Conservation (phyloP, 2,888 invertebrate species). For the Antitype chi region DNA sequence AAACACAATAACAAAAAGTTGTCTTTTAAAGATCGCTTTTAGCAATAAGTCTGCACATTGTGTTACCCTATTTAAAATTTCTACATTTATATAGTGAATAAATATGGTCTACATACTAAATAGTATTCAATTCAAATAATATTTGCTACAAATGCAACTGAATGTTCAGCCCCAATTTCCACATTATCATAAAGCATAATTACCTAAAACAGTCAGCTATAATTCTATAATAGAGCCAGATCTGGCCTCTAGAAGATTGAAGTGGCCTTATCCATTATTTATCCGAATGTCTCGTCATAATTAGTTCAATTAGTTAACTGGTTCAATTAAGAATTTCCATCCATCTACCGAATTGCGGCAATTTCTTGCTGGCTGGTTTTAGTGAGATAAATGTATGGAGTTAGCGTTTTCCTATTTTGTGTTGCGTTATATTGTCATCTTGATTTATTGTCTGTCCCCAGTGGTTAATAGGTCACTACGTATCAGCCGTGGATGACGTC, state of each 20-base stretch:
- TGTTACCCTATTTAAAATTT: background rate
- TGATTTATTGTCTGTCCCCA: slow-evolving; percentile 36
- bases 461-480: slow-evolving; percentile 32
- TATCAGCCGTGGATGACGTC: slow-evolving; percentile 25
- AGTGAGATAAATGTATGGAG: slow-evolving; percentile 61
- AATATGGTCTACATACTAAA: too few relatives aligned
- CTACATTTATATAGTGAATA: background rate
- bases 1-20: background rate
- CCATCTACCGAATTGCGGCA: slow-evolving; percentile 62
- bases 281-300: slow-evolving; percentile 68
- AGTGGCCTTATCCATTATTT: slow-evolving; percentile 67
- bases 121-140: background rate
- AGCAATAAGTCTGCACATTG: background rate
- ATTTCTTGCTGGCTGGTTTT: slow-evolving; percentile 64
- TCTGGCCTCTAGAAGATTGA: slow-evolving; percentile 60
- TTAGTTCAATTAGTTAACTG: slow-evolving; percentile 72
- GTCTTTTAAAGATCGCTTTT: too few relatives aligned
- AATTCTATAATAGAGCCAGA: slow-evolving; percentile 45
- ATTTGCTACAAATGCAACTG: background rate
- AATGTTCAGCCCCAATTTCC: slow-evolving; percentile 19
- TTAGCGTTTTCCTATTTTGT: slow-evolving; percentile 55
- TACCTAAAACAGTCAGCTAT: slow-evolving; percentile 42
- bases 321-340: slow-evolving; percentile 71
- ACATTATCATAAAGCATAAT: slow-evolving; percentile 48
- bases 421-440: slow-evolving; percentile 45